Conservation (phyloP, 2,113 vertebrate genomes). For the Glaucidium brasilianum region DNA sequence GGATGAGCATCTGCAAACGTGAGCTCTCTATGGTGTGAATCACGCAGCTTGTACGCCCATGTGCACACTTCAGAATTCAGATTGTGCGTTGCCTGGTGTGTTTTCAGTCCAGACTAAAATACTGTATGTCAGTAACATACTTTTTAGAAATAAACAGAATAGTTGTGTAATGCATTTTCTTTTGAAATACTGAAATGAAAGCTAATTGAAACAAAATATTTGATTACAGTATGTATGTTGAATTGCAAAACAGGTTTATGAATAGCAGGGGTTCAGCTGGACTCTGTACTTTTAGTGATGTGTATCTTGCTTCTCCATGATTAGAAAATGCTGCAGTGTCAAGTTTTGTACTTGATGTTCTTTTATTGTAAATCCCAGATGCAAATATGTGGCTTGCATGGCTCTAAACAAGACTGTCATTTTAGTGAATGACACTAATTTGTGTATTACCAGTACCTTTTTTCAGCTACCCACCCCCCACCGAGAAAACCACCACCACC, state of each 20-base stretch:
- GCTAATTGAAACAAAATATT: not conserved
- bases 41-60: not conserved
- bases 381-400: not conserved
- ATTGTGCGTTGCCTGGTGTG: not conserved
- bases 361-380: not conserved
- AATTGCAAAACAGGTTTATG: not conserved
- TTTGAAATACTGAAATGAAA: not conserved
- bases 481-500: not conserved
- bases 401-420: not conserved
- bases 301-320: not conserved
- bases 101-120: not conserved
- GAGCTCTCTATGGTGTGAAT: constrained; percentile 65
- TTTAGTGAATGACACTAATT: not conserved
- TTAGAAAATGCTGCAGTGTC: not conserved
- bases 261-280: not conserved
- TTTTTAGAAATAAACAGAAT: not conserved
- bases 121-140: not conserved
- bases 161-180: not conserved
- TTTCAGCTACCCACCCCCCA: not conserved
- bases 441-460: not conserved
- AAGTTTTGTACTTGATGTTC: not conserved
- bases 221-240: not conserved
- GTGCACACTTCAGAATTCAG: not conserved
- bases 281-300: not conserved
- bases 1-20: constrained; percentile 69